These are phyloP conservation scores for Brachyhypopomus gauderio DNA, from an alignment of 2,113 vertebrate genomes.

Conservation along the genomic window DNA sequence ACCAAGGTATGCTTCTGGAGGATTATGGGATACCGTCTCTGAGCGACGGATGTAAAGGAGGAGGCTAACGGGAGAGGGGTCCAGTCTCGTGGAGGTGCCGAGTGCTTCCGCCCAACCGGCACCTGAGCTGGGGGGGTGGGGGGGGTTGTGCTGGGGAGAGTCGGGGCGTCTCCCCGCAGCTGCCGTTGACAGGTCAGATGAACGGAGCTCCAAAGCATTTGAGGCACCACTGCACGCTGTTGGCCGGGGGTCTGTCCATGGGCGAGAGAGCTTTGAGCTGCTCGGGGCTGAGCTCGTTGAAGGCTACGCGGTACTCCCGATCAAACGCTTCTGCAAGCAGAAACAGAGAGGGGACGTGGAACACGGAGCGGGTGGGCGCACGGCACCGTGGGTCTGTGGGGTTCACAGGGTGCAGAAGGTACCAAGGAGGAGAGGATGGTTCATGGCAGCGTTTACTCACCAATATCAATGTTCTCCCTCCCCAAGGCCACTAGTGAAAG, in stretches of 20 bases:
- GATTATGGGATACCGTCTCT: constrained; percentile 61
- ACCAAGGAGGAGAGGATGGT: background rate
- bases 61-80: background rate
- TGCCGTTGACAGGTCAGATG: constrained; percentile 72
- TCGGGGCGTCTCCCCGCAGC: background rate
- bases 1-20: constrained; percentile 39
- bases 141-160: background rate
- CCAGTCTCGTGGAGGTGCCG: too few relatives aligned
- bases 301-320: constrained; percentile 86
- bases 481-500: constrained; percentile 93
- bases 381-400: too few relatives aligned
- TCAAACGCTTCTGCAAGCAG: constrained; percentile 90
- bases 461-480: constrained; percentile 94
- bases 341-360: background rate
- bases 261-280: constrained; percentile 80
- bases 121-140: background rate
- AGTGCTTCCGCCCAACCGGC: background rate
- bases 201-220: constrained; percentile 88
- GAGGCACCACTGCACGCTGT: constrained; percentile 84
- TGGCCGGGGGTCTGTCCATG: constrained; percentile 84
- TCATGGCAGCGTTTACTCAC: constrained; percentile 73
- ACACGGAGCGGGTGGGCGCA: background rate
- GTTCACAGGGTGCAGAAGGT: background rate
- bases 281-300: constrained; percentile 79
- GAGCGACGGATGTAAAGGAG: constrained; percentile 34